A percentile compares a stretch with the other conserved stretches of the same genome.
Evolutionary conservation across 2,888 invertebrate genomes (phyloP).

Genomic region (Acanthopleura granulata): DNA sequence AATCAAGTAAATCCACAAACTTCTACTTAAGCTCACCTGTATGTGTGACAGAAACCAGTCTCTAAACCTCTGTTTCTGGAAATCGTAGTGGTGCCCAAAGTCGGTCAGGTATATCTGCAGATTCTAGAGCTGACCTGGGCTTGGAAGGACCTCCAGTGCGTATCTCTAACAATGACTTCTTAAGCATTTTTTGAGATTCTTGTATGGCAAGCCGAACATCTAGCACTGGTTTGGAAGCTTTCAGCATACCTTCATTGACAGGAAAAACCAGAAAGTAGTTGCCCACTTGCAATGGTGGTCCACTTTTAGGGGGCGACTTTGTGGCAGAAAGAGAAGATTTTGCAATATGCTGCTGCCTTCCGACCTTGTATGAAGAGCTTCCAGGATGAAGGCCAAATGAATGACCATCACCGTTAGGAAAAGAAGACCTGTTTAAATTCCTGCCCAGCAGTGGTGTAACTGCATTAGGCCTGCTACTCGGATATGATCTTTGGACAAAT

Average conservation of each 20-base stretch:
- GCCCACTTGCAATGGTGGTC: constrained; percentile 72
- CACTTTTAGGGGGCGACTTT: background rate
- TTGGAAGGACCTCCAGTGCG: background rate
- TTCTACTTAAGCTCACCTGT: background rate
- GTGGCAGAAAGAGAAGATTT: background rate
- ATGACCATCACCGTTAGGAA: too few species aligned
- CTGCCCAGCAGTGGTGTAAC: too few species aligned
- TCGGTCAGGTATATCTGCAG: background rate
- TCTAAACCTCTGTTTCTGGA: background rate
- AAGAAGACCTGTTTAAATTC: too few species aligned
- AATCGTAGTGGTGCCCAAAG: constrained; percentile 11
- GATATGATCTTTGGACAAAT: too few species aligned
- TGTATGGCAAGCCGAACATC: constrained; percentile 54
- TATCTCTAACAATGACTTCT: constrained; percentile 17
- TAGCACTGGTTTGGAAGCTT: constrained; percentile 41
- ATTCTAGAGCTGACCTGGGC: background rate
- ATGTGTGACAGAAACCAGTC: too few species aligned
- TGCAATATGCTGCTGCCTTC: too few species aligned
- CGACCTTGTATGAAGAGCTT: too few species aligned
- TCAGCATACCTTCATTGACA: constrained; percentile 65
- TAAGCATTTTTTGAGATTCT: constrained; percentile 53
- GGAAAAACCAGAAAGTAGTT: constrained; percentile 86
- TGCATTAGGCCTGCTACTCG: too few species aligned
- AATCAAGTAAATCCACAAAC: too few species aligned
- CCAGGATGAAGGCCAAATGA: too few species aligned